phyloP scores from a whole-genome alignment of 2,113 vertebrate species.

The Etheostoma spectabile region DNA sequence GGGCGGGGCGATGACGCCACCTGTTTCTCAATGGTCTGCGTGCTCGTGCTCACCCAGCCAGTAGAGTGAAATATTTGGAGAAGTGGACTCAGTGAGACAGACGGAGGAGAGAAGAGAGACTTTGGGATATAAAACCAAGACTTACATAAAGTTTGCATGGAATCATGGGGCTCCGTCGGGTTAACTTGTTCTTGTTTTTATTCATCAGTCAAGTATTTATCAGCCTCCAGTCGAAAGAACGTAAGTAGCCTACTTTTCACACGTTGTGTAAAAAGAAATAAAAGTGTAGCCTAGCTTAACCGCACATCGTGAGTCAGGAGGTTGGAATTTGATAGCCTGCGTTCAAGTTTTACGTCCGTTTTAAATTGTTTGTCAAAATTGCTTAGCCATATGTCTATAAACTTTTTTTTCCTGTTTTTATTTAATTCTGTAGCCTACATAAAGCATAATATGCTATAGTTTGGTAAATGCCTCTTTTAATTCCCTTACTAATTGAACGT shows the following conservation, averaged over 20 bases:
- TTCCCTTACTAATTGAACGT: neutral
- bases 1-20: conserved; percentile 74
- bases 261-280: neutral
- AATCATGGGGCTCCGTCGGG: conserved; percentile 77
- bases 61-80: conserved; percentile 29
- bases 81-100: conserved; percentile 20
- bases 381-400: neutral
- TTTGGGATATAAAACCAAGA: neutral
- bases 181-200: conserved; percentile 72
- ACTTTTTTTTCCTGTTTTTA: neutral
- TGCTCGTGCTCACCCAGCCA: conserved; percentile 48
- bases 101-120: conserved; percentile 19
- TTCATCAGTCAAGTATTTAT: conserved; percentile 71
- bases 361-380: neutral
- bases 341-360: conserved; percentile 17
- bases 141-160: conserved; percentile 38
- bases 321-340: conserved; percentile 43
- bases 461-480: neutral
- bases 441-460: neutral
- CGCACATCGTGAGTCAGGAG: conserved; percentile 53
- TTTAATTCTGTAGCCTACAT: neutral
- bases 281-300: neutral
- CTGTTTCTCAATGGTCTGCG: conserved; percentile 81
- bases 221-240: conserved; percentile 81
- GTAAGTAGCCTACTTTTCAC: conserved; percentile 71